Base-by-base conservation (phyloP, 2,797 vertebrate species). In the Danio tinwini region DNA sequence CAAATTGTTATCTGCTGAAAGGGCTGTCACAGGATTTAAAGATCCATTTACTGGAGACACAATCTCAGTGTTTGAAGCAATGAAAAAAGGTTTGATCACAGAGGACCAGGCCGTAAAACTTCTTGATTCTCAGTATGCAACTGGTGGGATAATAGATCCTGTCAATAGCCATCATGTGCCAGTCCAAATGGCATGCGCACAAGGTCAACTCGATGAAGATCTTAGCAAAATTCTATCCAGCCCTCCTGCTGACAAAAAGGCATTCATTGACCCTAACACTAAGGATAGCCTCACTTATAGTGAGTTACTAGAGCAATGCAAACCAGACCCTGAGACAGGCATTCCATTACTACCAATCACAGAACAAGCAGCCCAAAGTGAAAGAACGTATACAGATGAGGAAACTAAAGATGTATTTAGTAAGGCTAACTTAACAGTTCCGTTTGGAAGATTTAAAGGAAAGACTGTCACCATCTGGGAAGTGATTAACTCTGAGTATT, bases 401-500 rank as follows among this genome's bases (percentile, higher is more conserved):
- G 96, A 98, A 87, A 92, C 96, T 61, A 95, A 93, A 71, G 96
- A 98, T 0, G 82, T 94, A 21, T 91, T 99, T 13, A 94, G 94
- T 88, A 96, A 94, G 83, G 92, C 96, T 62, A 94, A 92, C 0
- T 88, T 98, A 0, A 91, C 91, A 0, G 92, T 97, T 19, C 97
- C 95, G 0, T 94, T 96, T 5, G 97, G 97, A 82, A 93, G 56
- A 82, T 97, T 98, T 85, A 93, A 93, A 82, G 97, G 96, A 50
- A 96, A 94, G 92, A 94, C 93, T 0, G 92, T 98, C 84, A 98
- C 96, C 9, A 96, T 98, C 84, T 99, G 98, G 98, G 97, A 99
- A 88, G 94, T 99, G 72, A 96, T 99, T 59, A 97, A 96, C 87
- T 99, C 97, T 0, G 97, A 99, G 61, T 99, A 99, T 85, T 98